phyloP scores from a whole-genome alignment of 2,113 vertebrate genomes.

The Conger conger region DNA sequence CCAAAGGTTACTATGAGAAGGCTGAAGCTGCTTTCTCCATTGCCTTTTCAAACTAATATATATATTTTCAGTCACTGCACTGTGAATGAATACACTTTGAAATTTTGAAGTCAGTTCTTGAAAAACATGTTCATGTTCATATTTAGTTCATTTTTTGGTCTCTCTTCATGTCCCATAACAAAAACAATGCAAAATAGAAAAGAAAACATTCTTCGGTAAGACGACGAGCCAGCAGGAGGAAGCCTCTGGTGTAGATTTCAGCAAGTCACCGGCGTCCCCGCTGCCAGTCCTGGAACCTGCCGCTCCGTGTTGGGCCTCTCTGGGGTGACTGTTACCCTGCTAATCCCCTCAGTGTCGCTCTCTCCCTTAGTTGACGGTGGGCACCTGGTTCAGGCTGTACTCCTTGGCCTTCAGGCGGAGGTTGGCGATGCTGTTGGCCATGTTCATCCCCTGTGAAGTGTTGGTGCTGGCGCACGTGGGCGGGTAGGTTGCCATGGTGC shows the following conservation, averaged over 20 bases:
- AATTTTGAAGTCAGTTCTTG: neutral
- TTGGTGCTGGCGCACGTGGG: conserved; percentile 79
- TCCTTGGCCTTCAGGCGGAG: conserved; percentile 92
- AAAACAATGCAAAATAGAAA: conserved; percentile 13
- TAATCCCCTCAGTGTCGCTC: neutral
- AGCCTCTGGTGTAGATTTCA: neutral
- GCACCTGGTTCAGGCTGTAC: conserved; percentile 90
- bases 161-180: neutral
- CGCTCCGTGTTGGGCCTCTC: neutral
- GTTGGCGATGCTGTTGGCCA: conserved; percentile 92
- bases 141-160: neutral
- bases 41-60: neutral
- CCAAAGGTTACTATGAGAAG: neutral
- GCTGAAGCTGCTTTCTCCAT: neutral
- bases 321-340: neutral
- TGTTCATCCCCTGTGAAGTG: conserved; percentile 83
- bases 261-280: neutral
- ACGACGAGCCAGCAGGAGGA: neutral
- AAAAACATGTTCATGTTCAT: conserved; percentile 11
- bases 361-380: conserved; percentile 81
- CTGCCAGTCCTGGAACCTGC: neutral
- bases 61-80: no score
- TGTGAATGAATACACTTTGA: neutral
- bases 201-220: conserved; percentile 24
- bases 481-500: conserved; percentile 84